Evolutionary conservation across 2,797 vertebrate species (phyloP), one percentile per base, ranked within the genome.

Genomic region (Arnoldichthys spilopterus): DNA sequence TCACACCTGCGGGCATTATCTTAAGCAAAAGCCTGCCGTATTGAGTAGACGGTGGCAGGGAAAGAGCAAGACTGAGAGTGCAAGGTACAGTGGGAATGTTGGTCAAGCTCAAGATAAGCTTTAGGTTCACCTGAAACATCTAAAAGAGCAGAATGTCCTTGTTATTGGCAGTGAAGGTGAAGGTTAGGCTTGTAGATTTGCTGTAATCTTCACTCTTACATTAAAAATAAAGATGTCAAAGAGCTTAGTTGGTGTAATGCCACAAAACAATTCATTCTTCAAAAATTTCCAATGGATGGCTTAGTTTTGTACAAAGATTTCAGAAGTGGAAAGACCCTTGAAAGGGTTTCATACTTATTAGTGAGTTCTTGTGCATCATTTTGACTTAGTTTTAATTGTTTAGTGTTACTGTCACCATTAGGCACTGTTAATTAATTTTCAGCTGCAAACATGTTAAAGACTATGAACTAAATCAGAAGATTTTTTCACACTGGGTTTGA

Each of bases 1-100:
- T 91, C 88, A 90, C 87, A 92, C 87, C 86, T 88, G 86, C 86
- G 84, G 85, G 82, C 85, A 67, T 90, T 90, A 87, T 87, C 86
- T 87, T 87, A 86, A 89, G 90, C 83, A 87, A 83, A 77, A 49
- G 51, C 74, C 79, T 63, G 83, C 83, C 76, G 86, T 82, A 86
- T 81, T 75, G 37, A 74, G 80, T 49, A 61, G 69, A 53, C 59
- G 82, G 77, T 78, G 78, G 61, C 71, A 81, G 81, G 6, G 40
- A 74, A 74, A 71, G 77, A 73, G 68, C 78, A 81, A n/a, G 26
- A 68, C 32, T 11, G 13, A 22, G 22, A 61, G 13, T 53, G 34
- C 37, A 32, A n/a, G 47, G 45, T 47, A 59, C n/a, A 8, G n/a
- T 26, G 49, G 4, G 15, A n/a, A 62, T 2, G 28, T 6, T 5